These are phyloP conservation scores for Xylota sylvarum DNA, from an alignment of 2,888 invertebrate genomes.

Conservation along the genomic window DNA sequence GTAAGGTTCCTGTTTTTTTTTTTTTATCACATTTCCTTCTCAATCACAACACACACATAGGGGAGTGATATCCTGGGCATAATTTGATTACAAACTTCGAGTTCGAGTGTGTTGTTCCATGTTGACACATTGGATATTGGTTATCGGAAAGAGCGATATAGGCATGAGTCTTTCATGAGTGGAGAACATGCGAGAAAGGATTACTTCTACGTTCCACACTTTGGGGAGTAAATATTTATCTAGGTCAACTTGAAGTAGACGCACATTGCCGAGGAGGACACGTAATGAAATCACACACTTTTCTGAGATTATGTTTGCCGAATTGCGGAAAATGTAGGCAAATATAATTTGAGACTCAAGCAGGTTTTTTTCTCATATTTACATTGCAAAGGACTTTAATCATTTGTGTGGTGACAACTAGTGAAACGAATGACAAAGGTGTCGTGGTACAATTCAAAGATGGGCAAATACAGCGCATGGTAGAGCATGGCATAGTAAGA, in stretches of 20 bases:
- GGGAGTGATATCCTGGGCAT: slow-evolving; percentile 29
- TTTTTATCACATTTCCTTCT: neutral
- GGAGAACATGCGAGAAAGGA: slow-evolving; percentile 34
- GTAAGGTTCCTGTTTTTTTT: slow-evolving; percentile 19
- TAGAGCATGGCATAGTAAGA: no score
- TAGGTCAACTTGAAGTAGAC: slow-evolving; percentile 58
- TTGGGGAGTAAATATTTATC: slow-evolving; percentile 66
- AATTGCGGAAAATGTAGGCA: slow-evolving; percentile 47
- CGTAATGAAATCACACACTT: slow-evolving; percentile 39
- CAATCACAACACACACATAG: neutral
- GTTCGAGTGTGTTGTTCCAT: slow-evolving; percentile 43
- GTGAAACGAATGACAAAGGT: no score
- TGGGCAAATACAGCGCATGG: no score
- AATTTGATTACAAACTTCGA: slow-evolving; percentile 56
- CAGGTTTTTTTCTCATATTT: neutral
- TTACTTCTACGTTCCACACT: slow-evolving; percentile 30
- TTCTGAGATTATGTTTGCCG: slow-evolving; percentile 44
- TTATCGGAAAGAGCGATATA: slow-evolving; percentile 57
- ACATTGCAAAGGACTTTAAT: neutral
- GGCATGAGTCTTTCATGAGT: slow-evolving; percentile 53
- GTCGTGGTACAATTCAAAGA: no score
- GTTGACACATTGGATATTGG: slow-evolving; percentile 69
- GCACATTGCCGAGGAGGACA: neutral
- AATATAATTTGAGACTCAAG: slow-evolving; percentile 39
- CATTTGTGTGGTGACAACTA: neutral